These are phyloP conservation scores for Orbicella faveolata DNA, from an alignment of 64 coral and sea anemone species.

Conservation along the genomic window DNA sequence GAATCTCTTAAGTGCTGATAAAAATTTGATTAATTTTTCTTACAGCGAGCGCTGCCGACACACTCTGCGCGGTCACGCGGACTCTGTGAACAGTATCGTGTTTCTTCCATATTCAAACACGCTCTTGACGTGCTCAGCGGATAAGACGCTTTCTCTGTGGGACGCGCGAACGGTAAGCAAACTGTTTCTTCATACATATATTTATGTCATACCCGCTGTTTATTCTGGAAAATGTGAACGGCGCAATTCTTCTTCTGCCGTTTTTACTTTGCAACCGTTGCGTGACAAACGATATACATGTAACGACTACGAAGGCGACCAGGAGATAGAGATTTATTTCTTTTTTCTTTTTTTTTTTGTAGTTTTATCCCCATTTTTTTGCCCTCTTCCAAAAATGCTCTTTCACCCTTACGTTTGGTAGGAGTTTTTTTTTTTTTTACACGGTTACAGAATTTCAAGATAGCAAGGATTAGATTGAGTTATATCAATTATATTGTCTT, in stretches of 20 bases:
- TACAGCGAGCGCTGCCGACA: conserved; percentile 89
- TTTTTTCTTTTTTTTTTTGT: too few relatives aligned
- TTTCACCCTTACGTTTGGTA: too few relatives aligned
- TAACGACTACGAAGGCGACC: too few relatives aligned
- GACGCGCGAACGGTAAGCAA: conserved; percentile 84
- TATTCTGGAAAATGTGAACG: not conserved
- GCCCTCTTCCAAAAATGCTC: too few relatives aligned
- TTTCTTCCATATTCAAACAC: conserved; percentile 97
- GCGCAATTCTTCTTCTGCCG: not conserved
- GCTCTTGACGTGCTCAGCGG: conserved; percentile 90
- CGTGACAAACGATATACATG: too few relatives aligned
- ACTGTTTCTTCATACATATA: not conserved
- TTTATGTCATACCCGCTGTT: not conserved
- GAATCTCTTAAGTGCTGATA: not conserved
- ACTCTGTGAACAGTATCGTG: conserved; percentile 95
- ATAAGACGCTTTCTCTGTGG: conserved; percentile 98
- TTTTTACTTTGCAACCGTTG: too few relatives aligned
- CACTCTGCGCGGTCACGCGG: conserved; percentile 94
- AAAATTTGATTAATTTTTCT: not conserved
- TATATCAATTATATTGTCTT: too few relatives aligned
- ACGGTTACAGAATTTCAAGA: too few relatives aligned
- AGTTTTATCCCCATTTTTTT: too few relatives aligned
- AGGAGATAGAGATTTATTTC: too few relatives aligned
- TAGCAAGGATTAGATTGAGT: too few relatives aligned
- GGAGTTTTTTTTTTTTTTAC: too few relatives aligned